phyloP scores from a whole-genome alignment of 2,113 vertebrate genomes.

The Spermophilus dauricus region DNA sequence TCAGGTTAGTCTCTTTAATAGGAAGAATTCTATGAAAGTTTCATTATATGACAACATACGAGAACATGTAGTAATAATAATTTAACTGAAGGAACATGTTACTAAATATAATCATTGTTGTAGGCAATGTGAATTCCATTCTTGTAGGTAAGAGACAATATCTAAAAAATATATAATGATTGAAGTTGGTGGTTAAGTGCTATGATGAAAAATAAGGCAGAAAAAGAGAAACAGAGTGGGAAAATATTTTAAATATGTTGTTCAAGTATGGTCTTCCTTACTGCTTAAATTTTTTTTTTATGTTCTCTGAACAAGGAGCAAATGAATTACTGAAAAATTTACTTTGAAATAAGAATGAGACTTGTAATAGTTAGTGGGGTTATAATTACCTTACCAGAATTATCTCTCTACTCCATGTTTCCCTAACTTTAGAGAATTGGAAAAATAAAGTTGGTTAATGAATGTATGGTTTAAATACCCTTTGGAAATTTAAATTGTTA shows the following conservation, averaged over 20 bases:
- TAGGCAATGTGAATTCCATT: background rate
- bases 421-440: constrained; percentile 18
- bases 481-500: constrained; percentile 69
- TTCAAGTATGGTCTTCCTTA: background rate
- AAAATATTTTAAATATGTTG: background rate
- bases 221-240: background rate
- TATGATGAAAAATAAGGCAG: background rate
- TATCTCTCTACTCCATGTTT: background rate
- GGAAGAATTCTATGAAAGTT: constrained; percentile 22
- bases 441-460: constrained; percentile 72
- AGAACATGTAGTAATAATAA: background rate
- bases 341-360: constrained; percentile 52
- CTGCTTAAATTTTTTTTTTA: background rate
- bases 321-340: constrained; percentile 14
- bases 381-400: constrained; percentile 44
- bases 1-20: background rate
- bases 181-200: background rate
- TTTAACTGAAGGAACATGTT: constrained; percentile 31
- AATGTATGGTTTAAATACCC: constrained; percentile 72
- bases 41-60: background rate
- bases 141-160: background rate
- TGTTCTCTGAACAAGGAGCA: background rate
- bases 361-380: background rate
- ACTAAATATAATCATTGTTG: background rate
- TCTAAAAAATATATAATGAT: background rate